Evolutionary conservation across 2,888 invertebrate genomes (phyloP).

Genomic region (Hydriomena furcata): DNA sequence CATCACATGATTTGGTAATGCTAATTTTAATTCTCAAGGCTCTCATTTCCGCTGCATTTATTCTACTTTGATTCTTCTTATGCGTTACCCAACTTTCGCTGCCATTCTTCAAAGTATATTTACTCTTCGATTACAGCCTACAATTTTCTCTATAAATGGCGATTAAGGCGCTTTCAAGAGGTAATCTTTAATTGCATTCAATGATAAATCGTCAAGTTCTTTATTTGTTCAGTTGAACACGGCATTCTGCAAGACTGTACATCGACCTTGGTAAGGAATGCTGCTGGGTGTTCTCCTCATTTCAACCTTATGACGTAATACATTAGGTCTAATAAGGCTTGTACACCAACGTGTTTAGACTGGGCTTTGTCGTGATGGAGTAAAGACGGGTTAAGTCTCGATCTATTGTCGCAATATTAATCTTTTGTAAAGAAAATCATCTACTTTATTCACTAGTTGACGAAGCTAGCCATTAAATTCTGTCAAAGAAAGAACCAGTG

Average conservation of each 20-base stretch:
- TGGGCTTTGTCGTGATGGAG: slow-evolving; percentile 24
- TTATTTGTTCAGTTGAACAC: slow-evolving; percentile 47
- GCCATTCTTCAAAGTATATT: too few relatives aligned
- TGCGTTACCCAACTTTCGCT: too few relatives aligned
- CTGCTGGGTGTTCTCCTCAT: slow-evolving; percentile 43
- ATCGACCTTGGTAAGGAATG: slow-evolving; percentile 72
- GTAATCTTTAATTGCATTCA: slow-evolving; percentile 44
- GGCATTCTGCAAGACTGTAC: slow-evolving; percentile 54
- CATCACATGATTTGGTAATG: too few relatives aligned
- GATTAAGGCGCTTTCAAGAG: neutral
- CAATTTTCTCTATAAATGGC: neutral
- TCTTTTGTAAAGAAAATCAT: neutral
- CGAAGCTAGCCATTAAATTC: too few relatives aligned
- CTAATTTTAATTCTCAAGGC: too few relatives aligned
- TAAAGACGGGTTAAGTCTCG: slow-evolving; percentile 7
- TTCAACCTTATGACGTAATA: slow-evolving; percentile 48
- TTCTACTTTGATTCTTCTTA: too few relatives aligned
- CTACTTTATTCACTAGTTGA: neutral
- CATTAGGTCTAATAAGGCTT: slow-evolving; percentile 42
- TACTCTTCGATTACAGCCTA: too few relatives aligned
- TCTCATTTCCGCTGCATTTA: too few relatives aligned
- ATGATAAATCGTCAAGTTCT: slow-evolving; percentile 36
- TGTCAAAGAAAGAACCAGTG: too few relatives aligned
- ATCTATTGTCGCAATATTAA: slow-evolving; percentile 12
- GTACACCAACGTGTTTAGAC: slow-evolving; percentile 23